Base-by-base conservation (phyloP, 2,797 vertebrate genomes). In the Betta splendens region DNA sequence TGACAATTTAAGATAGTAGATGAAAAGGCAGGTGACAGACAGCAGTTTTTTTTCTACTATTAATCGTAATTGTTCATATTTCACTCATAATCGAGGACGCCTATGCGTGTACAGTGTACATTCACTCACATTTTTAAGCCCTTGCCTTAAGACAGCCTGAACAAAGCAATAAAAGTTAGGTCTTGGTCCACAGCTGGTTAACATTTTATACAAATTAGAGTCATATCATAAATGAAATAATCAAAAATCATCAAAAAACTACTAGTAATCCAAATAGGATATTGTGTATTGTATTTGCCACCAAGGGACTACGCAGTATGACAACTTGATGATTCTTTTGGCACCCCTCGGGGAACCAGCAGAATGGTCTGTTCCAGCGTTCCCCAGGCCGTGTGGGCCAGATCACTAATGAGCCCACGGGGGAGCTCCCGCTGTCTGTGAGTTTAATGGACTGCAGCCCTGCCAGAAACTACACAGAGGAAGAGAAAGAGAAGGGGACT, bases 351-450 rank as follows among this genome's bases (percentile, higher is more conserved):
- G 82, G 87, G 83, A 87, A 75, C 69, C 7, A 28, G 67, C 22
- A 47, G 68, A 85, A 84, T 90, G 86, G 86, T 84, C 79, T 81
- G 81, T 81, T 89, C 85, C 81, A 72, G 75, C 72, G 64, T 81
- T 86, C 80, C 80, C 84, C 48, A 69, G 83, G 84, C 83, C 17
- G 18, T 44, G 57, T 25, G 79, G 87, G 82, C 79, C 75, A 68
- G 83, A 72, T 85, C 78, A 90, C 87, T 90, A 90, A 89, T 89
- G 84, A 90, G 86, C 85, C 80, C 89, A 90, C 87, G 79, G 89
- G 89, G 89, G 89, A 89, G 81, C 57, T 61, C 75, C 82, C 80
- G 67, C 75, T 78, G 74, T 81, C 81, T 87, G 70, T 82, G 84
- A 81, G 65, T 87, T 87, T 89, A 86, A 89, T 69, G 85, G 84